A percentile compares a stretch with the other conserved stretches of the same genome.
phyloP scores from a whole-genome alignment of 2,113 vertebrate species.

The Chloroceryle aenea region DNA sequence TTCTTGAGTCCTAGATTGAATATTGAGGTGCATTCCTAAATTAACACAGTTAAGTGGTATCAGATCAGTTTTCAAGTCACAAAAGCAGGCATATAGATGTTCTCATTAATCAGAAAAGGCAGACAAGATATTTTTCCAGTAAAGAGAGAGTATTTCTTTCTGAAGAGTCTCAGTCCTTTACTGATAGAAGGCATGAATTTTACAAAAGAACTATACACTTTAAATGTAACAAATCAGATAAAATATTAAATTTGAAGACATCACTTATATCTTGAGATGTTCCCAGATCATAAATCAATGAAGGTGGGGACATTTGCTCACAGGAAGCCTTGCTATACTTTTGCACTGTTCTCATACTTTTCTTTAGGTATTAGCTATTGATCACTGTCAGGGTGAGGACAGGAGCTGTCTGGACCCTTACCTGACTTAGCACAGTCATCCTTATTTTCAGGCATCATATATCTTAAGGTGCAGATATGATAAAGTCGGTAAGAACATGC shows the following conservation, averaged over 20 bases:
- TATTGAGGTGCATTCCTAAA: neutral
- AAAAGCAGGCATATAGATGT: neutral
- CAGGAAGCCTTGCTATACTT: neutral
- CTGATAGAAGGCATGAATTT: slow-evolving; percentile 23
- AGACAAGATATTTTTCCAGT: slow-evolving; percentile 51
- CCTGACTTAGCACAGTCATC: neutral
- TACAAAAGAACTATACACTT: slow-evolving; percentile 10
- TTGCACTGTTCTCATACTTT: neutral
- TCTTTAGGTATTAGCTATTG: neutral
- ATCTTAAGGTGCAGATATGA: neutral
- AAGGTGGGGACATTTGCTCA: neutral
- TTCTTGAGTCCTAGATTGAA: neutral
- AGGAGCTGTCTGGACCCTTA: neutral
- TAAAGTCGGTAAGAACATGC: neutral
- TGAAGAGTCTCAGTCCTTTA: neutral
- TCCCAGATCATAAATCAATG: slow-evolving; percentile 28
- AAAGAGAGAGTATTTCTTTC: slow-evolving; percentile 6
- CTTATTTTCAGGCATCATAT: neutral
- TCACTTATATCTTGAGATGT: neutral
- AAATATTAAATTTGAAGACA: neutral
- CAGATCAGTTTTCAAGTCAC: slow-evolving; percentile 8
- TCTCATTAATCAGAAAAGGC: slow-evolving; percentile 36
- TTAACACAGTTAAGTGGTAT: slow-evolving; percentile 29
- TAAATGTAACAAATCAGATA: neutral
- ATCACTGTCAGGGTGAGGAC: neutral